Percentiles rank a stretch among this genome's conserved stretches.
These are phyloP conservation scores for Chesias legatella DNA, from an alignment of 2,888 invertebrate genomes.

Conservation along the genomic window DNA sequence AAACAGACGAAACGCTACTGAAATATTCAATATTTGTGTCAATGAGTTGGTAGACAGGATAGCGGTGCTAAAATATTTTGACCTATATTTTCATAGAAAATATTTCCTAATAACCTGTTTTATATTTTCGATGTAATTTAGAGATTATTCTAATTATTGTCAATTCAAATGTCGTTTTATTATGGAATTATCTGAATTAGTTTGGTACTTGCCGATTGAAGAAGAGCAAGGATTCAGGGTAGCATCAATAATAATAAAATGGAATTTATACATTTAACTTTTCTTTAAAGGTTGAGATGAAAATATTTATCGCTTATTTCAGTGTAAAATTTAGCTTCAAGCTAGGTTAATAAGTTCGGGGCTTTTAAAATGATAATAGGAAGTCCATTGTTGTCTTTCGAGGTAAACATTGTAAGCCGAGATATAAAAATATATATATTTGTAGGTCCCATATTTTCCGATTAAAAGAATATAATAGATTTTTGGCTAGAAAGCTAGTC, in stretches of 20 bases:
- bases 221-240: slow-evolving; percentile 61
- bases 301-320: slow-evolving; percentile 3
- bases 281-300: slow-evolving; percentile 16
- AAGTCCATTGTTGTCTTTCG: too few relatives aligned
- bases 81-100: slow-evolving; percentile 70
- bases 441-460: too few relatives aligned
- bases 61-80: slow-evolving; percentile 69
- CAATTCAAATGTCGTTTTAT: slow-evolving; percentile 60
- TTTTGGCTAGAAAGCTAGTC: too few relatives aligned
- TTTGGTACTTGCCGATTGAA: slow-evolving; percentile 16
- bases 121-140: slow-evolving; percentile 66
- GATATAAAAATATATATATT: too few relatives aligned
- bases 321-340: too few relatives aligned
- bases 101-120: slow-evolving; percentile 37
- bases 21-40: slow-evolving; percentile 17
- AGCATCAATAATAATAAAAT: slow-evolving; percentile 54
- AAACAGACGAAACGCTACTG: too few relatives aligned
- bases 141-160: slow-evolving; percentile 61
- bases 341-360: too few relatives aligned
- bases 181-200: slow-evolving; percentile 25
- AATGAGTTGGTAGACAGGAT: slow-evolving; percentile 38
- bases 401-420: too few relatives aligned
- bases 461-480: too few relatives aligned
- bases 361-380: too few relatives aligned
- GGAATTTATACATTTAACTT: slow-evolving; percentile 33